phyloP scores from a whole-genome alignment of 1,140 invertebrate genomes.

The Aphaenogaster ashmeadi region DNA sequence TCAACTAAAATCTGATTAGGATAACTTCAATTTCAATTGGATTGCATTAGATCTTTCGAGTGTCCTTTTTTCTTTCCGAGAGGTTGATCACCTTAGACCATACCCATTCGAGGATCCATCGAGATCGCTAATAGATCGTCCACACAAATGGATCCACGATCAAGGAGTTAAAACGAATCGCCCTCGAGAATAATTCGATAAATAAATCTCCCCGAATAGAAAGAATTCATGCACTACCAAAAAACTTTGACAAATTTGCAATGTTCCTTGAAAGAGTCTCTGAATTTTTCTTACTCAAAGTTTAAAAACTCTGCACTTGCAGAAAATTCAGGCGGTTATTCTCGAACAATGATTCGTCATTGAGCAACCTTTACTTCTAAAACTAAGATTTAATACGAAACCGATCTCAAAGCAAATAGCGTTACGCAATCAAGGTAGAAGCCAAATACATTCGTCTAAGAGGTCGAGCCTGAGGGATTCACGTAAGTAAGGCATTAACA shows the following conservation, averaged over 20 bases:
- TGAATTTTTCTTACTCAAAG: not conserved
- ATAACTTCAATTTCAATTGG: not conserved
- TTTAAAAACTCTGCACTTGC: not conserved
- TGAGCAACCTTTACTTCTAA: slow-evolving; percentile 87
- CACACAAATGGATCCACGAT: slow-evolving; percentile 68
- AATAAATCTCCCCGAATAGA: slow-evolving; percentile 32
- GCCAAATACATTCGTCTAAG: slow-evolving; percentile 87
- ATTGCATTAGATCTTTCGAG: not conserved
- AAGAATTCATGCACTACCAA: not conserved
- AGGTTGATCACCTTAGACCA: slow-evolving; percentile 60
- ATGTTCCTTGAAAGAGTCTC: not conserved
- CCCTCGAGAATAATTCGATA: slow-evolving; percentile 77
- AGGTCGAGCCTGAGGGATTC: slow-evolving; percentile 80
- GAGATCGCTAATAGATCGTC: slow-evolving; percentile 66
- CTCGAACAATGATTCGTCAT: slow-evolving; percentile 82
- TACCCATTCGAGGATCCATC: slow-evolving; percentile 55
- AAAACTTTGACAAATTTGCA: not conserved
- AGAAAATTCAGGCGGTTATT: slow-evolving; percentile 67
- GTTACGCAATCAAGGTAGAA: slow-evolving; percentile 87
- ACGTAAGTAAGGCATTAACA: slow-evolving; percentile 8
- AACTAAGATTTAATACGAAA: slow-evolving; percentile 86
- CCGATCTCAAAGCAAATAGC: slow-evolving; percentile 87
- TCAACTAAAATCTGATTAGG: not conserved
- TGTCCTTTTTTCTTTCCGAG: slow-evolving; percentile 26
- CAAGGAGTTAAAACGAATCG: slow-evolving; percentile 72